Base-by-base conservation (phyloP, 2,113 vertebrate genomes). In the Carettochelys insculpta region DNA sequence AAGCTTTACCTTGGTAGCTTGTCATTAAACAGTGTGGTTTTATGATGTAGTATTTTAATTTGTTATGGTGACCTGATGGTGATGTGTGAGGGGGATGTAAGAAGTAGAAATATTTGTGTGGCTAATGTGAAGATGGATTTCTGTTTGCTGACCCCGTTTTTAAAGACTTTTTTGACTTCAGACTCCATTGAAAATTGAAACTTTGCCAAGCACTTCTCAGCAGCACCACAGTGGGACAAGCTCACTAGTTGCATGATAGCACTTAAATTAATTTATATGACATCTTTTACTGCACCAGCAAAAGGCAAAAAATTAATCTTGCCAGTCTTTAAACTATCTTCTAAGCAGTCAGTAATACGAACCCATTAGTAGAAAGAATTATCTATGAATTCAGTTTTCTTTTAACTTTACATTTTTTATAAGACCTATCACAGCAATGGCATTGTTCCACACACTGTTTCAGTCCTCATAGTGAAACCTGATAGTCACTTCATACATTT, bases 371-470 rank as follows among this genome's bases (percentile, higher is more conserved):
- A 88, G 43, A n/a, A 19, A 31, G 22, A 89, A 27, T 82, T 90
- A 8, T 78, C 77, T 91, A 61, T 77, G 10, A 82, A 91, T 41
- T 79, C 79, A 34, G 8, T 56, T 89, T 83, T 78, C 68, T 92
- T 91, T 95, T 31, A 82, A 77, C 80, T 93, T 52, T 52, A 88
- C 95, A 73, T 89, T 88, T 92, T 92, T 95, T 93, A 78, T 80
- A 47, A 83, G 27, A 4, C 13, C 51, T 82, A 11, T 84, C 77
- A n/a, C 58, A 51, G 92, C 83, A n/a, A 1, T 14, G 48, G 34
- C 54, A 34, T 77, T 3, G 1, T 82, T 93, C 85, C 78, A n/a
- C 89, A 61, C 27, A 0, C 4, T 19, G 38, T 93, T 86, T 58
- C 87, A 86, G 79, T 54, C 79, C 77, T 27, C 34, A 41, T 41